These are phyloP conservation scores for Oxystoma pomonae DNA, from an alignment of 2,888 invertebrate species.

Conservation along the genomic window DNA sequence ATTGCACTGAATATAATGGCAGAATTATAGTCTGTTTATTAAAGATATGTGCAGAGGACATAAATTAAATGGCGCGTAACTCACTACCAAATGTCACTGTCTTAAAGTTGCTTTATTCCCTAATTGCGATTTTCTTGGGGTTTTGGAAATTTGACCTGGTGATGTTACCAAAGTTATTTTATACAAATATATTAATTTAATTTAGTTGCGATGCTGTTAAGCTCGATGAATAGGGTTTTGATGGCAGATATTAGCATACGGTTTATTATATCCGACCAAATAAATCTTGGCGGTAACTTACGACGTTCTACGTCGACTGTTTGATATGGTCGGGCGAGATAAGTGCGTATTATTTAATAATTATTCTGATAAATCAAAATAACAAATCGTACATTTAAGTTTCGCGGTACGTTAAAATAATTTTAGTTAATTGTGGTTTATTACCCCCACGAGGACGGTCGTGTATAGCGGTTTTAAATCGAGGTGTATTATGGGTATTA, in stretches of 20 bases:
- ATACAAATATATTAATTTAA: no score
- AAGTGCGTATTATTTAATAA: constrained; percentile 50
- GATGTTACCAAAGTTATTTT: no score
- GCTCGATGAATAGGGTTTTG: background rate
- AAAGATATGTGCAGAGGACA: background rate
- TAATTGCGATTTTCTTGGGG: no score
- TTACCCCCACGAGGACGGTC: constrained; percentile 31
- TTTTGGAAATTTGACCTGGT: no score
- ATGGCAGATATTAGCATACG: constrained; percentile 41
- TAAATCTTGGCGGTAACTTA: constrained; percentile 17
- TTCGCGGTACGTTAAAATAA: constrained; percentile 46
- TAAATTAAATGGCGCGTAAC: no score
- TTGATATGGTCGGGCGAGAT: constrained; percentile 36
- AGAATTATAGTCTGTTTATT: constrained; percentile 33
- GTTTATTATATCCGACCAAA: constrained; percentile 34
- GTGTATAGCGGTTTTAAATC: background rate
- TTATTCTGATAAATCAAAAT: constrained; percentile 51
- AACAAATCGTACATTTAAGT: constrained; percentile 48
- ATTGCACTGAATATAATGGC: constrained; percentile 51
- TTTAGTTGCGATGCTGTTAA: background rate
- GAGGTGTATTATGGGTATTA: no score
- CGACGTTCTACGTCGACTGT: constrained; percentile 9
- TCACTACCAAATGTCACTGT: no score
- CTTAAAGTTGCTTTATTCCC: no score
- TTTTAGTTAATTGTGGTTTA: constrained; percentile 49